Percentiles rank a stretch among this genome's conserved stretches.
phyloP scores from a whole-genome alignment of 1,140 invertebrate species.

The Gryon sp. region DNA sequence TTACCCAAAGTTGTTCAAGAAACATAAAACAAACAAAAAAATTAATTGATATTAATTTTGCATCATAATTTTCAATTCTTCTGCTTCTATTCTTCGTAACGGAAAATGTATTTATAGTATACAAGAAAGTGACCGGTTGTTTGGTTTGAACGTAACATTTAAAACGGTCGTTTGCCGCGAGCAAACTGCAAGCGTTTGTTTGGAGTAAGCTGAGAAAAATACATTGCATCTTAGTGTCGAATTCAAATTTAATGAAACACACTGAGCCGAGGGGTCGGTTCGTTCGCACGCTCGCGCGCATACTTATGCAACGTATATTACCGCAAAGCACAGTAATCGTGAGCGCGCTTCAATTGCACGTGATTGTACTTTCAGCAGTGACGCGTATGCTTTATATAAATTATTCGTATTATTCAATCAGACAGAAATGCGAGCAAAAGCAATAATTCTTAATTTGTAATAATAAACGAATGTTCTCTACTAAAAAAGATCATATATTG shows the following conservation, averaged over 20 bases:
- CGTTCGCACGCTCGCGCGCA: slow-evolving; percentile 42
- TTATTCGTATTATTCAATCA: slow-evolving; percentile 31
- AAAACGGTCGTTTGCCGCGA: background rate
- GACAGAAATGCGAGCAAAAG: slow-evolving; percentile 1
- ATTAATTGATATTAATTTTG: too few relatives aligned
- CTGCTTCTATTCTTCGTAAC: too few relatives aligned
- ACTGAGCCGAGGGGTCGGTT: slow-evolving; percentile 26
- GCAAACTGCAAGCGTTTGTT: slow-evolving; percentile 6
- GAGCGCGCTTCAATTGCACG: slow-evolving; percentile 22
- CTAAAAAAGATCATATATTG: too few relatives aligned
- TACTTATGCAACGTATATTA: slow-evolving; percentile 28
- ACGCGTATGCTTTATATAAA: slow-evolving; percentile 2
- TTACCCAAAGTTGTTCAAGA: too few relatives aligned
- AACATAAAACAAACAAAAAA: too few relatives aligned
- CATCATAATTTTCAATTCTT: too few relatives aligned
- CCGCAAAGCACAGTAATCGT: slow-evolving; percentile 3
- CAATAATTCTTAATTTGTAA: too few relatives aligned
- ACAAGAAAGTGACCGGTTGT: too few relatives aligned
- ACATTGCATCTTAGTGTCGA: slow-evolving; percentile 15
- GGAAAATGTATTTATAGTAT: too few relatives aligned
- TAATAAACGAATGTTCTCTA: too few relatives aligned
- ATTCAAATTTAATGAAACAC: slow-evolving; percentile 33
- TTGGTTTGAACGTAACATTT: too few relatives aligned
- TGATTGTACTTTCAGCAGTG: slow-evolving; percentile 26
- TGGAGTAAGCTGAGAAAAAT: slow-evolving; percentile 1